Evolutionary conservation across 2,113 vertebrate genomes (phyloP), one percentile per base, ranked within the genome.

Genomic region (Seriola quinqueradiata): DNA sequence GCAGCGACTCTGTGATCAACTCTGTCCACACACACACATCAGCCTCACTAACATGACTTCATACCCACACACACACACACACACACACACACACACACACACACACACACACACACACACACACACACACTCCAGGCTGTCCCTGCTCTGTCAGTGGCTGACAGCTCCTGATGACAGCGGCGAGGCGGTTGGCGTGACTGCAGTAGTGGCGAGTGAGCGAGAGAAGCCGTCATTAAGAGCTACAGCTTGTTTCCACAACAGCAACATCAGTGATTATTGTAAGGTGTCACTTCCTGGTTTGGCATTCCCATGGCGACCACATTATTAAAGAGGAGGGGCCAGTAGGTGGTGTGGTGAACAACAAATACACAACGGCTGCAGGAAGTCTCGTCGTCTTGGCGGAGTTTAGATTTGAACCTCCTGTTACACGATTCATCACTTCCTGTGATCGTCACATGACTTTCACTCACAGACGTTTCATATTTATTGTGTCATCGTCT

Each of bases 171-270:
- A 73, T 83, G 89, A 89, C 44, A 87, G 82, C 77, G 2, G n/a
- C 0, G 42, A 75, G 64, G 23, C 32, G 14, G 73, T 64, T 75
- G 75, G 25, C 50, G 60, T 75, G 84, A 74, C 78, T 25, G 67
- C 28, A 28, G 28, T 28, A 28, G 28, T 50, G 44, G 69, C 38
- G 16, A 28, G 70, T 14, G 3, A 77, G 70, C 19, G 3, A 77
- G 44, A 73, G 40, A 52, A 59, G 60, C 73, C 65, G 1, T 71
- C 79, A 68, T 80, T 67, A 75, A 83, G 74, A 23, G 59, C 75
- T 67, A 2, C 70, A 38, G 77, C 32, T 71, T 90, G 90, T 92
- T 92, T 90, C 75, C 78, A 89, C 81, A 92, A 89, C 90, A 90
- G 34, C 70, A 58, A 54, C 21, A 17, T 77, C 80, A 54, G 64